These are phyloP conservation scores for Leptopilina boulardi DNA, from an alignment of 1,140 invertebrate genomes.

Conservation along the genomic window DNA sequence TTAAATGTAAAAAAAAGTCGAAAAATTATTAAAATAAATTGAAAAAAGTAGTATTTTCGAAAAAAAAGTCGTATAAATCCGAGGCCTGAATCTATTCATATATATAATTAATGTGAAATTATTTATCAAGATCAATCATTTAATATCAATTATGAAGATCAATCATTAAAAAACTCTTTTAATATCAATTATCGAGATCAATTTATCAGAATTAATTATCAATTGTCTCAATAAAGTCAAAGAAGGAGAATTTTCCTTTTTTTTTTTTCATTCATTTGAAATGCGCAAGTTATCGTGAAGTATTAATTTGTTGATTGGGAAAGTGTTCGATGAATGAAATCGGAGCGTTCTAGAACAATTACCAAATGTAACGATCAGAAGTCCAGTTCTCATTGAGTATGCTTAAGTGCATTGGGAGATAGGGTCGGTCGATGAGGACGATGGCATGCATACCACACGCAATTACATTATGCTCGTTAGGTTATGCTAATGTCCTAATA, in stretches of 20 bases:
- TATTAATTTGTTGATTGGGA: slow-evolving; percentile 25
- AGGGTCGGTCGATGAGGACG: slow-evolving; percentile 34
- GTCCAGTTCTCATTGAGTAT: slow-evolving; percentile 7
- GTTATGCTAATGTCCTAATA: slow-evolving; percentile 71
- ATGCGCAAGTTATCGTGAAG: slow-evolving; percentile 32
- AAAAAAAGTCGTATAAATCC: too few relatives aligned
- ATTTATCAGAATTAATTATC: too few relatives aligned
- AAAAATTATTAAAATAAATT: too few relatives aligned
- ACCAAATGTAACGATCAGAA: slow-evolving; percentile 11
- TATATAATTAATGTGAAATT: too few relatives aligned
- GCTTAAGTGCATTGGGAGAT: slow-evolving; percentile 27
- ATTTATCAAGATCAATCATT: too few relatives aligned
- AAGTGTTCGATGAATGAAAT: slow-evolving; percentile 27
- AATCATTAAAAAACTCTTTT: too few relatives aligned
- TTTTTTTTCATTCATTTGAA: neutral
- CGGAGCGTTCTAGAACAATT: slow-evolving; percentile 25
- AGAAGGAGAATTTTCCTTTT: neutral
- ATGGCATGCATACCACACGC: slow-evolving; percentile 57
- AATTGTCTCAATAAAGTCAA: neutral
- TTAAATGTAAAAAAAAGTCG: too few relatives aligned
- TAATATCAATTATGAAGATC: too few relatives aligned
- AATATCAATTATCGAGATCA: too few relatives aligned
- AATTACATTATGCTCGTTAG: slow-evolving; percentile 70
- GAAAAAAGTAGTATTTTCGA: too few relatives aligned
- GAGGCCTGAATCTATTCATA: too few relatives aligned